A percentile compares a stretch with the other conserved stretches of the same genome.
These are phyloP conservation scores for Ciona savignyi DNA, from an alignment of 23 tunicate genomes.

Conservation along the genomic window DNA sequence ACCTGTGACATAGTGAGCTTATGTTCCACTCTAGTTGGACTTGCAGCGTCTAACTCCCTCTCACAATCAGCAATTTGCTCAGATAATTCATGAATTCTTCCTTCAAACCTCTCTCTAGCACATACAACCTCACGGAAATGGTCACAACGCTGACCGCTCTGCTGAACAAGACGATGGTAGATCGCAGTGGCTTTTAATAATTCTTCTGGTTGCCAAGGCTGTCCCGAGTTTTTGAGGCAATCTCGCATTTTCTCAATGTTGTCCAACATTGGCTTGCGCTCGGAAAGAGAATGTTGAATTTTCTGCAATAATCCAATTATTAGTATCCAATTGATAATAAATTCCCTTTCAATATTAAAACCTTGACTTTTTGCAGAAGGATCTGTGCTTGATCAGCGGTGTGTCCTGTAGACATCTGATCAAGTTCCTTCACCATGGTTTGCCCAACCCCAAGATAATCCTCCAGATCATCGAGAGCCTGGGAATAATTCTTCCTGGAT, in stretches of 20 bases:
- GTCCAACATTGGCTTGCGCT: conserved; percentile 45
- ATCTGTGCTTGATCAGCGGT: conserved; percentile 77
- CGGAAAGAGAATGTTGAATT: conserved; percentile 32
- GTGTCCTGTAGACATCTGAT: conserved; percentile 76
- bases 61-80: conserved; percentile 52
- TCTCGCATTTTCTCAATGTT: conserved; percentile 87
- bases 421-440: conserved; percentile 58
- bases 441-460: conserved; percentile 68
- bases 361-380: conserved; percentile 58
- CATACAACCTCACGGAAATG: conserved; percentile 64
- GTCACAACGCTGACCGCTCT: conserved; percentile 50
- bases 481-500: conserved; percentile 47
- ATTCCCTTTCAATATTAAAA: neutral
- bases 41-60: conserved; percentile 24
- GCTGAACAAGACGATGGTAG: conserved; percentile 64
- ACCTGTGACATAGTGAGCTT: conserved; percentile 56
- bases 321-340: neutral
- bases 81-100: conserved; percentile 30
- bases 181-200: conserved; percentile 94
- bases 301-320: conserved; percentile 20
- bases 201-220: conserved; percentile 98
- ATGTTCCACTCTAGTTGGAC: conserved; percentile 65
- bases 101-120: conserved; percentile 63
- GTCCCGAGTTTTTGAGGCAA: conserved; percentile 82
- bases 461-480: conserved; percentile 49